Evolutionary conservation across 1,140 invertebrate species (phyloP).

Genomic region (Cardiocondyla obscurior): DNA sequence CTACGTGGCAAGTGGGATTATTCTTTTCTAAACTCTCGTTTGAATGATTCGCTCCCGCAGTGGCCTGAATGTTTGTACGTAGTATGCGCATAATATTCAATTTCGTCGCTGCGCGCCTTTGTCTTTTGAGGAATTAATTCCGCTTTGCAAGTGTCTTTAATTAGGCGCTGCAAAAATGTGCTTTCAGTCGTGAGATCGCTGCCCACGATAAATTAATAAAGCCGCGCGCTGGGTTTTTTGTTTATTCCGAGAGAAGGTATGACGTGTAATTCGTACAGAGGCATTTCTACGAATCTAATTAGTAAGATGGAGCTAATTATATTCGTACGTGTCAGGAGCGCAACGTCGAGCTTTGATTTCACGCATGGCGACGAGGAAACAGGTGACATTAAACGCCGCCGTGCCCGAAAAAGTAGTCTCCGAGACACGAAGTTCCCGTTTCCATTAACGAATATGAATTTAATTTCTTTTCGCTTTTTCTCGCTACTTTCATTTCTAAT

Average conservation of each 20-base stretch:
- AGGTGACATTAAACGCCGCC: not conserved
- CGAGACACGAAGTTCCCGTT: not conserved
- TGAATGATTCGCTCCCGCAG: not conserved
- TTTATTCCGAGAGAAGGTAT: constrained; percentile 1
- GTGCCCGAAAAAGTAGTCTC: not conserved
- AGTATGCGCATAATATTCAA: not conserved
- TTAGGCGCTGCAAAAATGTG: not conserved
- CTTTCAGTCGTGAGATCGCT: not conserved
- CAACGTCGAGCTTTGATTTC: not conserved
- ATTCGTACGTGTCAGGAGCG: constrained; percentile 1
- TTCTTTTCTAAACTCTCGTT: not conserved
- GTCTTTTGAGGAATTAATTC: constrained; percentile 29
- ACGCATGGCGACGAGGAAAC: not conserved
- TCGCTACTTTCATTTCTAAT: not conserved
- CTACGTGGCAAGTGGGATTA: not conserved
- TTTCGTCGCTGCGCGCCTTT: no score
- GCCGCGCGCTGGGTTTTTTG: not conserved
- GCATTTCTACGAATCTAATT: constrained; percentile 25
- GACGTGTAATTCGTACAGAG: constrained; percentile 18
- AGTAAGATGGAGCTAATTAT: constrained; percentile 26
- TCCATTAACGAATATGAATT: not conserved
- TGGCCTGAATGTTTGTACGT: not conserved
- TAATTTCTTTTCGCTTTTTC: no score
- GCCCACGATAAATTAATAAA: constrained; percentile 13
- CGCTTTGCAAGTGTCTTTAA: constrained; percentile 11